Conservation (phyloP, 2,113 vertebrate species). For the Argyrosomus japonicus region DNA sequence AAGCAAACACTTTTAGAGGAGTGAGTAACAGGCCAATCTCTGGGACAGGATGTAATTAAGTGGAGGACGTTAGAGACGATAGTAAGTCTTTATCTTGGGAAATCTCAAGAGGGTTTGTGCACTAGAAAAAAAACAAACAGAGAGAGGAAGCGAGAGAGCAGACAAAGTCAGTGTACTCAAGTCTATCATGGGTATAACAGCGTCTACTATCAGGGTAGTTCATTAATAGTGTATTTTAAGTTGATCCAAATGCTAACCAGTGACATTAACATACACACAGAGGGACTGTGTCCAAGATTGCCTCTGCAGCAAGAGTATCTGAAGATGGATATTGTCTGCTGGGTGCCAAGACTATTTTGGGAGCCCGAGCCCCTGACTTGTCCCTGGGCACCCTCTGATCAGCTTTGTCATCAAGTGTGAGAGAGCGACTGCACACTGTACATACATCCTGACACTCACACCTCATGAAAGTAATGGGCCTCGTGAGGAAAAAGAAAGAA, state of each 20-base stretch:
- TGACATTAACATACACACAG: constrained; percentile 60
- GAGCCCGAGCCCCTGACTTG: constrained; percentile 62
- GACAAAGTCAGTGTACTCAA: constrained; percentile 23
- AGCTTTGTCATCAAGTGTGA: constrained; percentile 76
- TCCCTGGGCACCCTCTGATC: constrained; percentile 75
- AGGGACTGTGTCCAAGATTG: constrained; percentile 53
- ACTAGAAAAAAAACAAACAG: not conserved
- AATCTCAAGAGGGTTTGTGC: constrained; percentile 48
- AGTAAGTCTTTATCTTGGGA: constrained; percentile 22
- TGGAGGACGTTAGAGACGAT: constrained; percentile 30
- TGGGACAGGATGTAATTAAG: constrained; percentile 60
- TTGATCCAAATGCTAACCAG: constrained; percentile 45
- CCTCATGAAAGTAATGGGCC: constrained; percentile 31
- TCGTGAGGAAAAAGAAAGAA: not conserved
- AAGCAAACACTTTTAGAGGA: constrained; percentile 32
- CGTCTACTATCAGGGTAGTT: constrained; percentile 9
- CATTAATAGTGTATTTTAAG: constrained; percentile 31
- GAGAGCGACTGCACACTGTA: constrained; percentile 58
- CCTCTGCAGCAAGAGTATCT: constrained; percentile 70
- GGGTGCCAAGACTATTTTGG: constrained; percentile 81
- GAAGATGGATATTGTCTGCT: constrained; percentile 79
- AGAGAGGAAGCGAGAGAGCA: constrained; percentile 6
- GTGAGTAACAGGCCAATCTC: constrained; percentile 35
- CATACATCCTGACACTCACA: constrained; percentile 43
- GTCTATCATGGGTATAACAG: constrained; percentile 9